A percentile compares a stretch with the other conserved stretches of the same genome.
Conservation (phyloP, 2,797 vertebrate species). For the Neoniphon sammara region DNA sequence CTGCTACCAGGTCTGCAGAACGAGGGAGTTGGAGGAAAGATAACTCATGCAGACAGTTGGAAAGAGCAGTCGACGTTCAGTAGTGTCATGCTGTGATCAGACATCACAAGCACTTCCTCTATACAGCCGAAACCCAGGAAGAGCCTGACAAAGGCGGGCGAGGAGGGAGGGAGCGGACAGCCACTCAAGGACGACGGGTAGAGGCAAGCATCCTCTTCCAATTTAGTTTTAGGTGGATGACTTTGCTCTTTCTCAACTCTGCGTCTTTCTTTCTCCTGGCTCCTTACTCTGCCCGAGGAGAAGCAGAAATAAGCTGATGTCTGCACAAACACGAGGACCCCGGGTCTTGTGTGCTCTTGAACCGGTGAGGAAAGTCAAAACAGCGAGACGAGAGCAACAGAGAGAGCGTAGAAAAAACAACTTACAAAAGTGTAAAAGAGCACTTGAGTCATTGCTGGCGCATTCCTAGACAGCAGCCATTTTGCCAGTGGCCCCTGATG, state of each 20-base stretch:
- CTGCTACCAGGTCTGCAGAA: conserved; percentile 18
- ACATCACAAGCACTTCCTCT: conserved; percentile 55
- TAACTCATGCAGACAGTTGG: conserved; percentile 66
- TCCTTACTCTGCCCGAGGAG: conserved; percentile 42
- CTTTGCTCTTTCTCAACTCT: conserved; percentile 52
- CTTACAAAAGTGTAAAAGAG: conserved; percentile 33
- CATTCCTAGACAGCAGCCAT: conserved; percentile 29
- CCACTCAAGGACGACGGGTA: conserved; percentile 45
- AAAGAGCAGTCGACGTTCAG: conserved; percentile 60
- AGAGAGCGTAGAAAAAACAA: conserved; percentile 5
- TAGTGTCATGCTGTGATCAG: conserved; percentile 65
- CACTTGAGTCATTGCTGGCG: conserved; percentile 14
- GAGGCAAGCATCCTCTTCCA: conserved; percentile 39
- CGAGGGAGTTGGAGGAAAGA: conserved; percentile 26
- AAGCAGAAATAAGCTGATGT: conserved; percentile 71
- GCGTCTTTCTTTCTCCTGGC: conserved; percentile 33
- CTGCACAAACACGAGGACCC: conserved; percentile 70
- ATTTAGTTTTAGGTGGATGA: conserved; percentile 57
- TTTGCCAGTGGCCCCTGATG: conserved; percentile 3
- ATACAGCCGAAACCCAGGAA: conserved; percentile 47
- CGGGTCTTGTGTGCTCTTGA: conserved; percentile 59
- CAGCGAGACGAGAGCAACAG: conserved; percentile 24
- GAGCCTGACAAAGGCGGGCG: conserved; percentile 41
- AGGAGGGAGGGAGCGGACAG: conserved; percentile 34
- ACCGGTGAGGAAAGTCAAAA: conserved; percentile 53